A percentile compares a stretch with the other conserved stretches of the same genome.
Evolutionary conservation across 2,797 vertebrate species (phyloP).

Genomic region (Sarcoramphus papa): DNA sequence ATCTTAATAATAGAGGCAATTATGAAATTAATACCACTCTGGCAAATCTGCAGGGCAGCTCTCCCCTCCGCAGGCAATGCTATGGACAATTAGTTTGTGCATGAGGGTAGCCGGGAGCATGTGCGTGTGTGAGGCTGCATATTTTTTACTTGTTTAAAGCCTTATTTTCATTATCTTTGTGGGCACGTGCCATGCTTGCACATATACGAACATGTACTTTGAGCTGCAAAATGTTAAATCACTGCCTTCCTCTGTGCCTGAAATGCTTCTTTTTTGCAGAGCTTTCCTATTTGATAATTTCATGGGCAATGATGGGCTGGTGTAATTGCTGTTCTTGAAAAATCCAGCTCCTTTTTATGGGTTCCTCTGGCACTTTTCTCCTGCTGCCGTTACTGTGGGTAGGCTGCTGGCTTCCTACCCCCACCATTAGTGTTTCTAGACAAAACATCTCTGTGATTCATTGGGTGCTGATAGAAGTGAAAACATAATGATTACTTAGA

Average conservation of each 20-base stretch:
- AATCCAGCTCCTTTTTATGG: conserved; percentile 17
- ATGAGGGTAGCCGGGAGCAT: background rate
- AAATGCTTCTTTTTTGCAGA: background rate
- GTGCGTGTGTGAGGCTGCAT: background rate
- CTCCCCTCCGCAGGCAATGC: background rate
- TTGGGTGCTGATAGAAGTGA: conserved; percentile 50
- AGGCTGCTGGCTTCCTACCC: conserved; percentile 46
- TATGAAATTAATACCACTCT: conserved; percentile 47
- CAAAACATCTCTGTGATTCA: conserved; percentile 63
- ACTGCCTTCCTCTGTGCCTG: background rate
- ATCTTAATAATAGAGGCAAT: conserved; percentile 46
- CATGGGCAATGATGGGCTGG: background rate
- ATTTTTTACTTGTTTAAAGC: background rate
- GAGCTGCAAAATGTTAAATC: background rate
- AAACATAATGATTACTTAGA: conserved; percentile 62
- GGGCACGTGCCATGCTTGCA: background rate
- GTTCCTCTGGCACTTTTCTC: conserved; percentile 36
- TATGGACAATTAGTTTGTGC: background rate
- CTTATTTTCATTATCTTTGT: background rate
- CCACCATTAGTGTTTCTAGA: conserved; percentile 54
- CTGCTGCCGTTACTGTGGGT: background rate
- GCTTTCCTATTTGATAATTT: background rate
- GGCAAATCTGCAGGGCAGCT: conserved; percentile 5
- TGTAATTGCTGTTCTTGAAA: conserved; percentile 23
- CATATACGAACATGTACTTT: background rate